A percentile compares a stretch with the other conserved stretches of the same genome.
Conservation (phyloP, 2,888 invertebrate genomes). For the Hartigia nigra region DNA sequence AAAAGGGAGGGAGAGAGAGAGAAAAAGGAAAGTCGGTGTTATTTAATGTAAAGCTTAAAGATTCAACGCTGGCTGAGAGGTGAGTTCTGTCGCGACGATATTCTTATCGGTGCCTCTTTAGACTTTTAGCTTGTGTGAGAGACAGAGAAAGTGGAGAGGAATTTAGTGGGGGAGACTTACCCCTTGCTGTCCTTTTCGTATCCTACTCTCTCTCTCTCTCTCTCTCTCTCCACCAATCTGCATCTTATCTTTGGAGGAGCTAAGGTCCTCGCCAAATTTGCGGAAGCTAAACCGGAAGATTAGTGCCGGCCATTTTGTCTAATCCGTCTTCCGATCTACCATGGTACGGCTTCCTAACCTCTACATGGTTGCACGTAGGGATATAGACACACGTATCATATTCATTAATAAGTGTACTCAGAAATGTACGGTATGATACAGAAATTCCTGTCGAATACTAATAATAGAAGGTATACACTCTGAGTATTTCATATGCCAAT, state of each 20-base stretch:
- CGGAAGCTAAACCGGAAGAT: conserved; percentile 20
- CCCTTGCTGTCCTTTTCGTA: neutral
- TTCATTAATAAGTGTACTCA: neutral
- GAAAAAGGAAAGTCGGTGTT: neutral
- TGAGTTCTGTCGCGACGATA: neutral
- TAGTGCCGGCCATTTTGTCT: conserved; percentile 9
- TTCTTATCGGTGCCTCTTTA: neutral
- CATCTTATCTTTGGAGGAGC: neutral
- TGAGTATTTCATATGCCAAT: neutral
- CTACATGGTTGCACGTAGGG: neutral
- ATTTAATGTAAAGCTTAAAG: neutral
- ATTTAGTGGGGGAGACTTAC: neutral
- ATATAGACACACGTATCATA: neutral
- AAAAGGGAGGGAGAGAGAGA: neutral
- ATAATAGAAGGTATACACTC: neutral
- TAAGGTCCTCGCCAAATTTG: conserved; percentile 27
- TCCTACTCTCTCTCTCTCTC: conserved; percentile 1
- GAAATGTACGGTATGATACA: neutral
- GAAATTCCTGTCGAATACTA: neutral
- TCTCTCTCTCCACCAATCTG: neutral
- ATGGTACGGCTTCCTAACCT: neutral
- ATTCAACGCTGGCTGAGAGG: neutral
- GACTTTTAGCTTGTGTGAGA: neutral
- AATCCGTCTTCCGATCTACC: conserved; percentile 2
- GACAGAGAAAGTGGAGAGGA: neutral